These are phyloP conservation scores for Tupiocoris notatus DNA, from an alignment of 2,888 invertebrate genomes.

Conservation along the genomic window DNA sequence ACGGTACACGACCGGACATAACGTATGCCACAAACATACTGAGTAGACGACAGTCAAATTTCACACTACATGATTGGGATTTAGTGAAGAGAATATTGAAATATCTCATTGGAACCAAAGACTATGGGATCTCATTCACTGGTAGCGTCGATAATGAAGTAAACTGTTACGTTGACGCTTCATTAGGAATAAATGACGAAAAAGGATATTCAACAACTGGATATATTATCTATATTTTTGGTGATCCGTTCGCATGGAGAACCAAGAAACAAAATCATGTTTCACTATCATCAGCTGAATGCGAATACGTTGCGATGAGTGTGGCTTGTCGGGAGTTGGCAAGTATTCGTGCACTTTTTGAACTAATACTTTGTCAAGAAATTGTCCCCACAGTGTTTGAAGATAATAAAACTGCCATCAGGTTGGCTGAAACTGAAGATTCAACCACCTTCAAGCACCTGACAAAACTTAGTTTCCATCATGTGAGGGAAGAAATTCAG, in stretches of 20 bases:
- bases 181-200: neutral
- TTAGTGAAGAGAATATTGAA: neutral
- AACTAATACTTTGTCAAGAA: no score
- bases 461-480: neutral
- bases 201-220: neutral
- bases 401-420: neutral
- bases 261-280: neutral
- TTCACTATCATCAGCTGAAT: neutral
- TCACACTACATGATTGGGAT: neutral
- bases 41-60: constrained; percentile 1
- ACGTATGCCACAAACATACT: neutral
- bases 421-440: constrained; percentile 6
- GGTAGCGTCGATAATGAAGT: neutral
- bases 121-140: neutral
- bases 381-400: neutral
- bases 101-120: neutral
- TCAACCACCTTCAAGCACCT: no score
- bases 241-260: neutral
- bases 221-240: neutral
- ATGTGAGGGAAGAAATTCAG: no score
- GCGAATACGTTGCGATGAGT: constrained; percentile 8
- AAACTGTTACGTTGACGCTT: neutral
- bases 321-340: neutral
- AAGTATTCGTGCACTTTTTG: no score
- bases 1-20: neutral